Percentiles rank a stretch among this genome's conserved stretches.
phyloP scores from a whole-genome alignment of 2,113 vertebrate genomes.

The Narcine bancroftii region DNA sequence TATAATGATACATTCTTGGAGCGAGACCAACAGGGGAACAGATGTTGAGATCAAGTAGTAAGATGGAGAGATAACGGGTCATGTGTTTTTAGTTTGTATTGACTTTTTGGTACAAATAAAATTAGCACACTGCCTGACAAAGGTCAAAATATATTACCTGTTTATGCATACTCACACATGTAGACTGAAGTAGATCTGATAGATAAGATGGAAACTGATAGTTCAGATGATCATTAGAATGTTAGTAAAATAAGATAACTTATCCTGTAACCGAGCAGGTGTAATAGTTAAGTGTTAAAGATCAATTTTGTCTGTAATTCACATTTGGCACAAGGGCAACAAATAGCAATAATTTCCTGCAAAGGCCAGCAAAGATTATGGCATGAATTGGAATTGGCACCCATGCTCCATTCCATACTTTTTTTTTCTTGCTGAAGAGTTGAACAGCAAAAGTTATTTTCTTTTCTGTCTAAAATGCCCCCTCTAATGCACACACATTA shows the following conservation, averaged over 20 bases:
- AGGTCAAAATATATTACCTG: neutral
- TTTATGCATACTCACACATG: neutral
- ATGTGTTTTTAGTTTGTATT: constrained; percentile 26
- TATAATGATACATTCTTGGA: neutral
- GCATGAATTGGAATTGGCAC: neutral
- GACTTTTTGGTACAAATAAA: neutral
- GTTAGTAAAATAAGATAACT: neutral
- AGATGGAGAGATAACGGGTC: neutral
- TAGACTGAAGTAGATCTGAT: neutral
- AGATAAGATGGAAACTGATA: neutral
- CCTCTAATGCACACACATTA: too few species aligned
- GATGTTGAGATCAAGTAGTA: neutral
- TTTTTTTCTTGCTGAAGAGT: neutral
- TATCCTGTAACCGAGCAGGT: neutral
- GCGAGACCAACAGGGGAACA: neutral
- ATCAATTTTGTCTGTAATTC: neutral
- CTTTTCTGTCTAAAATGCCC: neutral
- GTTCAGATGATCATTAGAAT: neutral
- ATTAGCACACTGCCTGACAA: neutral
- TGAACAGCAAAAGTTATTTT: neutral
- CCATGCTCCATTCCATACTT: neutral
- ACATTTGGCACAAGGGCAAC: neutral
- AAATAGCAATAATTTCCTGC: neutral
- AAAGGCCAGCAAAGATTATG: neutral
- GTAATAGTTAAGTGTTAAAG: neutral